A percentile compares a stretch with the other conserved stretches of the same genome.
Conservation (phyloP, 2,113 vertebrate genomes). For the Dasyornis broadbenti region DNA sequence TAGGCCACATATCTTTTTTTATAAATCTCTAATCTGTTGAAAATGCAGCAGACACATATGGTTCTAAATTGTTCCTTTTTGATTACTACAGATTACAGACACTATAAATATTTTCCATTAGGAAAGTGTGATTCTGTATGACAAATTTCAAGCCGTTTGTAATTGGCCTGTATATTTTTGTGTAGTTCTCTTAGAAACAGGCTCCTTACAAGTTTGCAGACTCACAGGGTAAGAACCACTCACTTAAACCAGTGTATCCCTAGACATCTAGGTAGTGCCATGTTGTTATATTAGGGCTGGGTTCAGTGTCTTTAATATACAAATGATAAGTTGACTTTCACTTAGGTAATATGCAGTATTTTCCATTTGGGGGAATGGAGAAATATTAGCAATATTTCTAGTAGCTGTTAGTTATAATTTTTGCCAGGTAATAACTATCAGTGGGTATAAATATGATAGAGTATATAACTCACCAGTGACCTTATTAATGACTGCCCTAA, state of each 20-base stretch:
- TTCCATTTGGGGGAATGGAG: neutral
- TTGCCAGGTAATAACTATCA: neutral
- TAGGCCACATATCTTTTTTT: neutral
- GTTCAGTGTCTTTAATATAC: neutral
- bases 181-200: neutral
- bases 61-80: neutral
- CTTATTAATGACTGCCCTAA: neutral
- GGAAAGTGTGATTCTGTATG: neutral
- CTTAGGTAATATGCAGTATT: neutral
- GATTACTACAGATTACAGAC: neutral
- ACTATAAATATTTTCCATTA: neutral
- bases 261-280: neutral
- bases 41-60: neutral
- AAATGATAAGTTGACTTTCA: neutral
- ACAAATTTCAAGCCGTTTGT: neutral
- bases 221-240: neutral
- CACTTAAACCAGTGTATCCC: neutral
- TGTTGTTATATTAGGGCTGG: neutral
- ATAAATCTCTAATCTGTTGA: neutral
- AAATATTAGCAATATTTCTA: neutral
- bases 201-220: neutral
- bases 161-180: neutral
- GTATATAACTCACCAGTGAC: fast-evolving
- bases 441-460: neutral
- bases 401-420: neutral